These are phyloP conservation scores for Myrmecobius fasciatus DNA, from an alignment of 2,113 vertebrate genomes.

Conservation along the genomic window DNA sequence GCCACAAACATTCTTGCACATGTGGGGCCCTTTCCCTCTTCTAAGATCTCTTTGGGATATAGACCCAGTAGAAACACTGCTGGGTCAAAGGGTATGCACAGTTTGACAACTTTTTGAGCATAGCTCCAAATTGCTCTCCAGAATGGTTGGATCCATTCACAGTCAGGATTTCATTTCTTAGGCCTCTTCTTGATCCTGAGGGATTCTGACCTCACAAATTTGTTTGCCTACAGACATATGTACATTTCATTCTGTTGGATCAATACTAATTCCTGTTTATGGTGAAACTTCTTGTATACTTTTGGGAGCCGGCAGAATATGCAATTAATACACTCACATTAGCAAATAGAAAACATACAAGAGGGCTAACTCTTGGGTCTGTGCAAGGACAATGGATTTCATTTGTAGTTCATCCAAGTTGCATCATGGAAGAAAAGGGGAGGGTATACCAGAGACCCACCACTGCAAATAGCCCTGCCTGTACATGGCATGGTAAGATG, in stretches of 20 bases:
- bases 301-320: slow-evolving; percentile 63
- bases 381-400: slow-evolving; percentile 50
- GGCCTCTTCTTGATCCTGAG: slow-evolving; percentile 72
- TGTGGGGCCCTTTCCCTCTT: too few relatives aligned
- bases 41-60: too few relatives aligned
- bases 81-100: too few relatives aligned
- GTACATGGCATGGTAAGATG: slow-evolving; percentile 67
- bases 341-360: slow-evolving; percentile 37
- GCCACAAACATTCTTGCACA: too few relatives aligned
- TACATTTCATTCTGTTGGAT: slow-evolving; percentile 57
- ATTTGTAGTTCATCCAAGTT: slow-evolving; percentile 15
- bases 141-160: too few relatives aligned
- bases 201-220: slow-evolving; percentile 57
- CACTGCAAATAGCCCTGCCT: slow-evolving; percentile 60
- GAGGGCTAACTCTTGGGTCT: slow-evolving; percentile 44
- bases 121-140: too few relatives aligned
- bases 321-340: slow-evolving; percentile 51
- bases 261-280: slow-evolving; percentile 57
- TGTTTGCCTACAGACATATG: slow-evolving; percentile 18
- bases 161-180: too few relatives aligned
- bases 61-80: too few relatives aligned
- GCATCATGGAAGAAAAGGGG: slow-evolving; percentile 63
- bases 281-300: slow-evolving; percentile 60
- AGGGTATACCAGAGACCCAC: slow-evolving; percentile 14
- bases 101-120: too few relatives aligned